Evolutionary conservation across 2,888 invertebrate genomes (phyloP).

Genomic region (Proisotoma minuta): DNA sequence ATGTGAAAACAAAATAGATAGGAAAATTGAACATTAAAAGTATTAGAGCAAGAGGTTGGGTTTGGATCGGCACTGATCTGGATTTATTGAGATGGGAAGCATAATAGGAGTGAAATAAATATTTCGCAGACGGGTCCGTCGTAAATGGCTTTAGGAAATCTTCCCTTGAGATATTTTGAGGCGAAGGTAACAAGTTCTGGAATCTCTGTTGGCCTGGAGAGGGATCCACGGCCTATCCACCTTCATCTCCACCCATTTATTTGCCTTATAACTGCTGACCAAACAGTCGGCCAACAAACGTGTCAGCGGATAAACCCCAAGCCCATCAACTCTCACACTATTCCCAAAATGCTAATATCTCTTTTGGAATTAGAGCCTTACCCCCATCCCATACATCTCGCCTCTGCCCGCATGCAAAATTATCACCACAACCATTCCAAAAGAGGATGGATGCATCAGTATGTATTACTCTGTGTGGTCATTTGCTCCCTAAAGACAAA

Average conservation of each 20-base stretch:
- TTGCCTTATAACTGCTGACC: slow-evolving; percentile 39
- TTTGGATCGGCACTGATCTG: slow-evolving; percentile 33
- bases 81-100: slow-evolving; percentile 45
- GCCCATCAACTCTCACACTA: slow-evolving; percentile 46
- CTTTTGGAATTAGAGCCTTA: slow-evolving; percentile 36
- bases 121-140: slow-evolving; percentile 34
- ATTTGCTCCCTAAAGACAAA: not conserved
- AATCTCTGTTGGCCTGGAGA: slow-evolving; percentile 45
- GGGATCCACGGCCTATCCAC: slow-evolving; percentile 42
- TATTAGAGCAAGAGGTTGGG: slow-evolving; percentile 19
- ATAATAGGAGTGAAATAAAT: slow-evolving; percentile 44
- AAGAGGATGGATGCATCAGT: not conserved
- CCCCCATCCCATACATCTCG: slow-evolving; percentile 10
- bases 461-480: not conserved
- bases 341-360: slow-evolving; percentile 47
- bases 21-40: not conserved
- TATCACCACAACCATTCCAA: not conserved
- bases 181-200: slow-evolving; percentile 41
- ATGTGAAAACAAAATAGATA: too few relatives aligned
- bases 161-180: slow-evolving; percentile 34
- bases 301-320: slow-evolving; percentile 31
- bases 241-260: slow-evolving; percentile 45
- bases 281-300: slow-evolving; percentile 26
- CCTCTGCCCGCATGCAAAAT: slow-evolving; percentile 4
- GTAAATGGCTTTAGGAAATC: slow-evolving; percentile 39